phyloP scores from a whole-genome alignment of 2,888 invertebrate species.

The Coenonympha glycerion region DNA sequence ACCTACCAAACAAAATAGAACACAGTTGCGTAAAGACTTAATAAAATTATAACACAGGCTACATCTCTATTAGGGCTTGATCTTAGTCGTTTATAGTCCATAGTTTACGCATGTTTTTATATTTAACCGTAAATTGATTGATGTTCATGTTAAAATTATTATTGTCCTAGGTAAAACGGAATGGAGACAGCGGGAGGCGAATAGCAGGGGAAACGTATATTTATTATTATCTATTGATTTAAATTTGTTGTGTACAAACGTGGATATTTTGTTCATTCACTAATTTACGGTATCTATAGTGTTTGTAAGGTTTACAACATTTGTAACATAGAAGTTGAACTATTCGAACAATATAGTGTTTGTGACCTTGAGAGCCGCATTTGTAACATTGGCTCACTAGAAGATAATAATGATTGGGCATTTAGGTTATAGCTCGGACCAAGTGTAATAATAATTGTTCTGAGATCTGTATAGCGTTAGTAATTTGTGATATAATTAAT shows the following conservation, averaged over 20 bases:
- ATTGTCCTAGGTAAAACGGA: constrained; percentile 60
- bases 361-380: no score
- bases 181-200: constrained; percentile 45
- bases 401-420: no score
- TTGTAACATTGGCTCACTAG: no score
- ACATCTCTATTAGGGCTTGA: no score
- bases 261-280: constrained; percentile 19
- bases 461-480: no score
- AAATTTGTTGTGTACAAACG: constrained; percentile 29
- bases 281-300: neutral
- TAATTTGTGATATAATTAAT: neutral
- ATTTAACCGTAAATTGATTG: no score
- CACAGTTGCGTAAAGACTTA: no score
- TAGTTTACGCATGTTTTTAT: neutral
- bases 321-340: neutral
- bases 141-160: constrained; percentile 21
- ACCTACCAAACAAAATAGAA: no score
- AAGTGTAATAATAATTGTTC: no score
- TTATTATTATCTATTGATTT: constrained; percentile 26
- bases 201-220: constrained; percentile 33
- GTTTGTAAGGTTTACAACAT: neutral
- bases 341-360: neutral
- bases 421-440: no score
- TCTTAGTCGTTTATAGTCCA: neutral
- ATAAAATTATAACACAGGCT: no score